Evolutionary conservation across 2,888 invertebrate species (phyloP).

Genomic region (Diaperis boleti): DNA sequence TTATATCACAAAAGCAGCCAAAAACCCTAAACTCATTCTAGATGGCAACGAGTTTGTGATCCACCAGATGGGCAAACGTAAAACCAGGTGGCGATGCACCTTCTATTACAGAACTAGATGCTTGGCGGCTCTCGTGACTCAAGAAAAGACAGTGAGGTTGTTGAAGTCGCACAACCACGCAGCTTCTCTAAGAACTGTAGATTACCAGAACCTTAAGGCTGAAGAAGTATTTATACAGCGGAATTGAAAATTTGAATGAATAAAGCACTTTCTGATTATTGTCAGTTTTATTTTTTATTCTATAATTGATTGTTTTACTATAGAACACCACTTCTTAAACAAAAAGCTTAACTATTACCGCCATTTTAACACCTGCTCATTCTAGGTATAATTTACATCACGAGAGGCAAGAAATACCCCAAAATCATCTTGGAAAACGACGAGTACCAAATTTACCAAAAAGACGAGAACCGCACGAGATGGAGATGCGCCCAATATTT

Average conservation of each 20-base stretch:
- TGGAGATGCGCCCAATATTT: constrained; percentile 51
- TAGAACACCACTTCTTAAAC: too few species aligned
- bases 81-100: constrained; percentile 53
- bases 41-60: constrained; percentile 40
- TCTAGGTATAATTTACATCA: constrained; percentile 47
- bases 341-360: too few species aligned
- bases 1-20: constrained; percentile 28
- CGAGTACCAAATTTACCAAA: constrained; percentile 47
- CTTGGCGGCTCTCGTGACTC: not conserved
- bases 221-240: not conserved
- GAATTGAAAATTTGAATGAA: not conserved
- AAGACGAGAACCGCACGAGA: constrained; percentile 46
- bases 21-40: constrained; percentile 39
- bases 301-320: too few species aligned
- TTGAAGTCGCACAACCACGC: not conserved
- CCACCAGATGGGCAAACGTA: constrained; percentile 37
- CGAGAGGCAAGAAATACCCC: constrained; percentile 51
- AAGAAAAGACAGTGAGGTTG: not conserved
- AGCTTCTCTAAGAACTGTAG: not conserved
- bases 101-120: constrained; percentile 32
- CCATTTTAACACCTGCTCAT: constrained; percentile 10
- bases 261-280: too few species aligned
- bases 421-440: constrained; percentile 50
- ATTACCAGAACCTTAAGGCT: not conserved
- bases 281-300: too few species aligned